Evolutionary conservation across 2,113 vertebrate species (phyloP).

Genomic region (Enhydra lutris): DNA sequence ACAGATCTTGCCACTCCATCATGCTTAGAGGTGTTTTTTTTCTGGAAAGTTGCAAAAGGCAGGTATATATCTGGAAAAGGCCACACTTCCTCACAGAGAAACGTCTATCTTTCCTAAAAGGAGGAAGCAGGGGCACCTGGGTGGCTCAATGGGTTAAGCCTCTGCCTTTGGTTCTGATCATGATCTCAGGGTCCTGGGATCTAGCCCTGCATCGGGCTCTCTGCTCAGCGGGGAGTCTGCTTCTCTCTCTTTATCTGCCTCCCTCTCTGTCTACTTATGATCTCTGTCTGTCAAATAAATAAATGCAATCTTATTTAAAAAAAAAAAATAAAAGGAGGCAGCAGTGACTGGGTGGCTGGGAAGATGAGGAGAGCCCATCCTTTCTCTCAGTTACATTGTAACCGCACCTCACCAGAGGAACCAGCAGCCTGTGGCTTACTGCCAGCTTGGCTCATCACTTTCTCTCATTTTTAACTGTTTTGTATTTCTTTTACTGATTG

Average conservation of each 20-base stretch:
- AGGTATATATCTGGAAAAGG: background rate
- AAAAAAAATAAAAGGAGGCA: no score
- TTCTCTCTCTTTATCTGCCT: no score
- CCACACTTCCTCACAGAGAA: background rate
- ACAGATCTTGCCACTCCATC: slow-evolving; percentile 25
- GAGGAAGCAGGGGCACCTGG: background rate
- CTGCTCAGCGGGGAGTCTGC: no score
- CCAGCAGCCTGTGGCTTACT: accelerated
- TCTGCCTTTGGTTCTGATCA: no score
- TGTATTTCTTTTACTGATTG: background rate
- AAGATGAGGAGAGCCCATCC: accelerated
- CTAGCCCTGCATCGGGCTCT: accelerated
- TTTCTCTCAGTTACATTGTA: no score
- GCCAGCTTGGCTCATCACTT: background rate
- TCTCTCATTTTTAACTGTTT: background rate
- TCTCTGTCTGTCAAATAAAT: no score
- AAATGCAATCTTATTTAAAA: no score
- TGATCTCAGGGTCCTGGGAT: no score
- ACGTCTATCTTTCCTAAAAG: background rate
- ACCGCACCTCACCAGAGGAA: background rate
- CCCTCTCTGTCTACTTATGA: no score
- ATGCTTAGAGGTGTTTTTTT: slow-evolving; percentile 41
- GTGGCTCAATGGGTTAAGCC: no score
- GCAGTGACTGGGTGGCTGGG: background rate
- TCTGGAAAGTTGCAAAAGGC: slow-evolving; percentile 14